These are phyloP conservation scores for Alectura lathami DNA, from an alignment of 2,113 vertebrate genomes.

Conservation along the genomic window DNA sequence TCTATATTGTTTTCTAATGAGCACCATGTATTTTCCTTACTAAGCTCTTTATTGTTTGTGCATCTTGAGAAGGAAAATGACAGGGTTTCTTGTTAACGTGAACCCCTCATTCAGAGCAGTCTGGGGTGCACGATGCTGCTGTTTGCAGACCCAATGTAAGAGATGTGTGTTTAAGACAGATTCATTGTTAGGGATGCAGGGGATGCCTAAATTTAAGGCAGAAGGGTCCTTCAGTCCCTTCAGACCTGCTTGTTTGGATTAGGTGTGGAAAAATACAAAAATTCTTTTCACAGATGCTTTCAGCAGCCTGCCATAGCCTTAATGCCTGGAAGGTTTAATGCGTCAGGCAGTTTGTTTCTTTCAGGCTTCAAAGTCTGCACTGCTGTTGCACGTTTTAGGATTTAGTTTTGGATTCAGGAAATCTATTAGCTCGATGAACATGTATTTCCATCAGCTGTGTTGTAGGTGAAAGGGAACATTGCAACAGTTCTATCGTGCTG, in stretches of 20 bases:
- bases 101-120: not conserved
- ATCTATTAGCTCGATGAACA: not conserved
- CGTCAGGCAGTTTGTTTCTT: not conserved
- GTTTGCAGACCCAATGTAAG: not conserved
- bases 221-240: not conserved
- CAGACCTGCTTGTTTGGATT: not conserved
- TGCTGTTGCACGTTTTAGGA: not conserved
- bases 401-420: not conserved
- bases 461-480: not conserved
- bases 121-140: not conserved
- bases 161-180: not conserved
- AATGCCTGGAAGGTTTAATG: not conserved
- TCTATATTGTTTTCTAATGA: not conserved
- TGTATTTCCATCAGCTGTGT: not conserved
- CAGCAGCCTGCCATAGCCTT: not conserved
- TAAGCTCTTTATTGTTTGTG: not conserved
- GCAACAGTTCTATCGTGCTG: not conserved
- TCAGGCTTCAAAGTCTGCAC: not conserved
- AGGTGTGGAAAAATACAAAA: not conserved
- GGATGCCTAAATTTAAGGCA: not conserved
- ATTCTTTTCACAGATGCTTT: not conserved
- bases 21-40: not conserved
- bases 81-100: not conserved
- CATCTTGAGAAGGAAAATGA: rapidly evolving
- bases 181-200: not conserved